Evolutionary conservation across 2,888 invertebrate species (phyloP).

Genomic region (Xylota sylvarum): DNA sequence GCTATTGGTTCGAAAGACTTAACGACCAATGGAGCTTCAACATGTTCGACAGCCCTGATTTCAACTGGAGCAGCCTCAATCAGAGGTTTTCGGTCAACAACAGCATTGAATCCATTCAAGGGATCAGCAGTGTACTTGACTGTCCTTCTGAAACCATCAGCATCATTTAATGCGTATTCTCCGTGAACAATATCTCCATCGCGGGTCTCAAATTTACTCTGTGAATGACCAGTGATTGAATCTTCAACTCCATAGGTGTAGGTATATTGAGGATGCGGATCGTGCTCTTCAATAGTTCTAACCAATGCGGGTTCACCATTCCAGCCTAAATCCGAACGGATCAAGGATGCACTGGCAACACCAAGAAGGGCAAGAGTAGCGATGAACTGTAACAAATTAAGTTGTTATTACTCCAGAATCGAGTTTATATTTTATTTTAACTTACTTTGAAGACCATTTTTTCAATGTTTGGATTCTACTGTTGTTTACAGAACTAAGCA

Average conservation of each 20-base stretch:
- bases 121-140: constrained; percentile 85
- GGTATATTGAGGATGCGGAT: constrained; percentile 77
- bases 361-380: not conserved
- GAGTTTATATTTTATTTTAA: not conserved
- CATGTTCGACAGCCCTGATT: constrained; percentile 21
- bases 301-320: constrained; percentile 15
- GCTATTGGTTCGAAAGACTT: not conserved
- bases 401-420: not conserved
- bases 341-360: constrained; percentile 29
- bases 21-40: constrained; percentile 19
- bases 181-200: constrained; percentile 84
- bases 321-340: constrained; percentile 5
- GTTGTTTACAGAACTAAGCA: not conserved
- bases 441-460: constrained; percentile 28
- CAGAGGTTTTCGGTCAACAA: constrained; percentile 84
- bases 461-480: not conserved
- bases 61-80: constrained; percentile 29
- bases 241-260: constrained; percentile 83
- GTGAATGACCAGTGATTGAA: constrained; percentile 84
- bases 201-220: constrained; percentile 84
- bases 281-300: constrained; percentile 39
- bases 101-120: constrained; percentile 85
- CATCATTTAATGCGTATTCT: constrained; percentile 84
- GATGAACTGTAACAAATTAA: not conserved
- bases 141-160: constrained; percentile 84